Conservation (phyloP, 2,113 vertebrate genomes). For the Bubo scandiacus region DNA sequence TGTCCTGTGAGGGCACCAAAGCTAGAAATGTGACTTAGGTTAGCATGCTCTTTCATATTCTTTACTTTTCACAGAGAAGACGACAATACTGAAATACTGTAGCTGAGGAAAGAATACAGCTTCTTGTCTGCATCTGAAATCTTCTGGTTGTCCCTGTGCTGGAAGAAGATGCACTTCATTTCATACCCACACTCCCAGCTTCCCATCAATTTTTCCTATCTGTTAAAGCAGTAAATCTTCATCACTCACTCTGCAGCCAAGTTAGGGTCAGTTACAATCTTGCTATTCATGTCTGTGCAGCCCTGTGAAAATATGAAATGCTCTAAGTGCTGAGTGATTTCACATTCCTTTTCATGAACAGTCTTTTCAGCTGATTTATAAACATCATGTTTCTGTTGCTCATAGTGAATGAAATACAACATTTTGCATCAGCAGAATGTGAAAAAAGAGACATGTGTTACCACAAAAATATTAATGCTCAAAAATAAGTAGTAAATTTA, state of each 20-base stretch:
- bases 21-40: not conserved
- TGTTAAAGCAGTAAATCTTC: not conserved
- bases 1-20: not conserved
- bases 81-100: not conserved
- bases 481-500: not conserved
- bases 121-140: not conserved
- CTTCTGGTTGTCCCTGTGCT: not conserved
- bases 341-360: not conserved
- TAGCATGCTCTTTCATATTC: not conserved
- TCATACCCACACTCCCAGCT: not conserved
- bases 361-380: slow-evolving; percentile 6
- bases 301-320: slow-evolving; percentile 17
- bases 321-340: not conserved
- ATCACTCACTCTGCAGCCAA: not conserved
- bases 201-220: not conserved
- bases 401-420: not conserved
- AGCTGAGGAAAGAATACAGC: not conserved
- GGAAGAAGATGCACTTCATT: not conserved
- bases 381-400: not conserved
- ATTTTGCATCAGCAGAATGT: not conserved
- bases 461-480: not conserved
- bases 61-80: not conserved
- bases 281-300: not conserved
- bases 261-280: slow-evolving; percentile 2
- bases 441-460: not conserved